These are phyloP conservation scores for Panthera tigris DNA, from an alignment of 2,113 vertebrate genomes.

Conservation along the genomic window DNA sequence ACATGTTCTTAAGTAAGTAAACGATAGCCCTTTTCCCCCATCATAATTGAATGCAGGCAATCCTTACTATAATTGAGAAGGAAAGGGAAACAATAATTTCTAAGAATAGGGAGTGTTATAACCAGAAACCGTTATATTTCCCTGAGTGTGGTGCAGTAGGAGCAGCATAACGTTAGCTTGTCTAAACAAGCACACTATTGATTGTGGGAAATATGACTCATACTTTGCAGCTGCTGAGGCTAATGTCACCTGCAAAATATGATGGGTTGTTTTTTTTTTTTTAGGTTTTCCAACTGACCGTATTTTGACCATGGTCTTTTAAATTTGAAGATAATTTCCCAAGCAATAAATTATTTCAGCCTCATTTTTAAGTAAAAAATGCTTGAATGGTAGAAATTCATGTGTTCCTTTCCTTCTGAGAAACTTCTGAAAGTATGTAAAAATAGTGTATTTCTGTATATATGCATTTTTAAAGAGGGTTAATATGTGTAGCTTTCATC, in stretches of 20 bases:
- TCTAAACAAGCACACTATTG: neutral
- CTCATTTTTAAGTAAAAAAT: slow-evolving; percentile 46
- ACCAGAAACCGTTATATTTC: neutral
- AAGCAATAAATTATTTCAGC: neutral
- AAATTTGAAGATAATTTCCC: slow-evolving; percentile 1
- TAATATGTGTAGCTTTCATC: neutral
- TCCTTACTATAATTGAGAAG: neutral
- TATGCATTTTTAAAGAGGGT: neutral
- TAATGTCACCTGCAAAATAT: neutral
- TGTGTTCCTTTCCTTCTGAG: neutral
- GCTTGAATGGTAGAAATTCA: neutral
- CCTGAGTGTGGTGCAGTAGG: too few relatives aligned
- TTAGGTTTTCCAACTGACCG: neutral
- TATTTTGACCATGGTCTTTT: neutral
- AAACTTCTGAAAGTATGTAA: neutral
- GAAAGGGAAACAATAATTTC: neutral
- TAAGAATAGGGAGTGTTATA: neutral
- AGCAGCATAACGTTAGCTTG: neutral
- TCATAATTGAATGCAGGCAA: neutral
- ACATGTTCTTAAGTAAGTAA: neutral
- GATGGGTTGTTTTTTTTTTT: neutral
- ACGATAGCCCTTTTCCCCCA: neutral
- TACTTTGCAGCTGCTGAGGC: neutral
- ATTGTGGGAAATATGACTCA: neutral
- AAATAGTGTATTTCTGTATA: neutral